Percentiles rank a stretch among this genome's conserved stretches.
Conservation (phyloP, 2,888 invertebrate species). For the Chromoteleia sp. region DNA sequence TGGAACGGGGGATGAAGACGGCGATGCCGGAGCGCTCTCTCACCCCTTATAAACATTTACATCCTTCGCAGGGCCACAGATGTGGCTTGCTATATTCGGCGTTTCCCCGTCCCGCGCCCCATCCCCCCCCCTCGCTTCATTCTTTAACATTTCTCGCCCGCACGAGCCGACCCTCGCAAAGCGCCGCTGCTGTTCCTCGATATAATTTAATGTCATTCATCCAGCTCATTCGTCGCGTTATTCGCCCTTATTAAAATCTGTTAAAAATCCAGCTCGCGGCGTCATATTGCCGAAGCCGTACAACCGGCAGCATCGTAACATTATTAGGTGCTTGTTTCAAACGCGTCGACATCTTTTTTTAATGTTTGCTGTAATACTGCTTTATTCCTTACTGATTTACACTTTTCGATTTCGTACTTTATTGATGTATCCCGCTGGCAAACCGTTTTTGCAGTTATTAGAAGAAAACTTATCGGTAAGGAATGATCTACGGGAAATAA, state of each 20-base stretch:
- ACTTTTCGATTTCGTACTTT: slow-evolving; percentile 4
- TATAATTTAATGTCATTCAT: slow-evolving; percentile 83
- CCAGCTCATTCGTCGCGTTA: slow-evolving; percentile 77
- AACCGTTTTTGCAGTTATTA: too few species aligned
- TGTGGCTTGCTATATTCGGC: slow-evolving; percentile 82
- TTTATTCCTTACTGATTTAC: slow-evolving; percentile 19
- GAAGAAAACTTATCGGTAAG: too few species aligned
- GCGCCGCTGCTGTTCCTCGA: slow-evolving; percentile 69
- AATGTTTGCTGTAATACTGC: slow-evolving; percentile 27
- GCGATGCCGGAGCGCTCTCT: slow-evolving; percentile 74
- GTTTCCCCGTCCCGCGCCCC: slow-evolving; percentile 61
- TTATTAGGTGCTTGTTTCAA: slow-evolving; percentile 64
- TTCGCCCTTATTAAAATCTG: slow-evolving; percentile 80
- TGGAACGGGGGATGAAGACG: slow-evolving; percentile 69
- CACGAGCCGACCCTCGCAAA: slow-evolving; percentile 68
- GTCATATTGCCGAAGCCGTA: slow-evolving; percentile 71
- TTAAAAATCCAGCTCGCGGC: slow-evolving; percentile 77
- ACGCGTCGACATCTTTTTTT: slow-evolving; percentile 59
- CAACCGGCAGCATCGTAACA: slow-evolving; percentile 60
- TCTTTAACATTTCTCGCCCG: slow-evolving; percentile 65
- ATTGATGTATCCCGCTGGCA: too few species aligned
- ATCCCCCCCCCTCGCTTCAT: slow-evolving; percentile 57
- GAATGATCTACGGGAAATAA: too few species aligned
- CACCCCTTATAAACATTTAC: slow-evolving; percentile 82
- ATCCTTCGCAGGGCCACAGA: slow-evolving; percentile 84